Evolutionary conservation across 2,797 vertebrate species (phyloP).

Genomic region (Masticophis lateralis): DNA sequence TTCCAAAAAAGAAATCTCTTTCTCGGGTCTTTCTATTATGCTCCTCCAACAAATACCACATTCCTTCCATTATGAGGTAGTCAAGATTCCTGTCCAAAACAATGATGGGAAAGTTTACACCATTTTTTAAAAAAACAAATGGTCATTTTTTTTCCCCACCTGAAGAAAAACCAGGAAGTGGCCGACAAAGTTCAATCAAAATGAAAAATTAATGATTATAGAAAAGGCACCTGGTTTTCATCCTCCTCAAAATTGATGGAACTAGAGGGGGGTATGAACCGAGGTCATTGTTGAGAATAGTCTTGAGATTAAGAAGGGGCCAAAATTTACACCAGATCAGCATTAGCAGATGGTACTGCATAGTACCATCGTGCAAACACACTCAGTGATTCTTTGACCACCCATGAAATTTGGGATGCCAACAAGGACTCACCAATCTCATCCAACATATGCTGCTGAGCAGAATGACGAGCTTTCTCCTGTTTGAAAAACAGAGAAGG

Average conservation of each 20-base stretch:
- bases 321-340: not conserved
- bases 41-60: not conserved
- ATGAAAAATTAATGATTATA: not conserved
- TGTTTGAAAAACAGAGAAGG: conserved; percentile 37
- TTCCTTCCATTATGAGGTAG: not conserved
- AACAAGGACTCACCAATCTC: conserved; percentile 54
- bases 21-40: not conserved
- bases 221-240: no score
- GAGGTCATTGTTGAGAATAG: not conserved
- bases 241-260: not conserved
- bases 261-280: no score
- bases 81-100: not conserved
- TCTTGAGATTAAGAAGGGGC: not conserved
- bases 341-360: not conserved
- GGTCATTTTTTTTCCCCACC: not conserved
- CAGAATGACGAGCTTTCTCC: conserved; percentile 49
- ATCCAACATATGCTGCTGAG: conserved; percentile 54
- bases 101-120: not conserved
- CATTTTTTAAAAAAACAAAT: not conserved
- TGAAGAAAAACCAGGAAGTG: not conserved
- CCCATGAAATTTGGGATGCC: not conserved
- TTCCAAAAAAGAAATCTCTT: not conserved
- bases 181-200: not conserved
- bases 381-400: not conserved
- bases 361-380: not conserved